Conservation (phyloP, 1,140 invertebrate species). For the Sipha flava region DNA sequence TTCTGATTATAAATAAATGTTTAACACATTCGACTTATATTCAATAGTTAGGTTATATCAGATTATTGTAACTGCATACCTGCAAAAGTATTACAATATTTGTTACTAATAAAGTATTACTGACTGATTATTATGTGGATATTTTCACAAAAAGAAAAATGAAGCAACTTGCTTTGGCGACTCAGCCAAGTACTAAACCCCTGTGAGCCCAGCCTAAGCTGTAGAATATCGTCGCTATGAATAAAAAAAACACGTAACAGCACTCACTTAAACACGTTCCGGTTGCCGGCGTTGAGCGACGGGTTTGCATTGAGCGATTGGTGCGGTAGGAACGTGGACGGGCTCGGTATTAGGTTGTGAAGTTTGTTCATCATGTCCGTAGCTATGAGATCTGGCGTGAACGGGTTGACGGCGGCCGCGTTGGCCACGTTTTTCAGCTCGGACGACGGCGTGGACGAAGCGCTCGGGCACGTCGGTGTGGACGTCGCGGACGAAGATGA, state of each 20-base stretch:
- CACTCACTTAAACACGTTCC: constrained; percentile 23
- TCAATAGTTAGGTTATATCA: too few species aligned
- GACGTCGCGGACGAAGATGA: constrained; percentile 30
- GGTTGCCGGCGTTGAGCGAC: not conserved
- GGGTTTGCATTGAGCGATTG: constrained; percentile 18
- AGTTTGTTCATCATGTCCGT: not conserved
- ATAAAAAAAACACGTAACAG: not conserved
- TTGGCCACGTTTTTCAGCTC: not conserved
- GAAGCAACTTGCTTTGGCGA: too few species aligned
- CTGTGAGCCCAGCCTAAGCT: too few species aligned
- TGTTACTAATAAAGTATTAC: too few species aligned
- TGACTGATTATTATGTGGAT: too few species aligned
- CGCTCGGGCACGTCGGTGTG: constrained; percentile 28
- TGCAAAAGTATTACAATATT: too few species aligned
- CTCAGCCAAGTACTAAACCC: too few species aligned
- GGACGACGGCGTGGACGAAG: constrained; percentile 20
- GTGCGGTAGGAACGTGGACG: constrained; percentile 18
- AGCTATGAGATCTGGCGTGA: constrained; percentile 41
- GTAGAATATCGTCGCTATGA: too few species aligned
- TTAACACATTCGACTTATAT: too few species aligned
- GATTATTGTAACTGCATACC: too few species aligned
- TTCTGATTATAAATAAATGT: too few species aligned
- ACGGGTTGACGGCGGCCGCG: constrained; percentile 31
- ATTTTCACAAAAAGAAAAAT: too few species aligned
- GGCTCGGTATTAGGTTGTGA: not conserved